phyloP scores from a whole-genome alignment of 2,888 invertebrate genomes.

The Mycalesis mineus region DNA sequence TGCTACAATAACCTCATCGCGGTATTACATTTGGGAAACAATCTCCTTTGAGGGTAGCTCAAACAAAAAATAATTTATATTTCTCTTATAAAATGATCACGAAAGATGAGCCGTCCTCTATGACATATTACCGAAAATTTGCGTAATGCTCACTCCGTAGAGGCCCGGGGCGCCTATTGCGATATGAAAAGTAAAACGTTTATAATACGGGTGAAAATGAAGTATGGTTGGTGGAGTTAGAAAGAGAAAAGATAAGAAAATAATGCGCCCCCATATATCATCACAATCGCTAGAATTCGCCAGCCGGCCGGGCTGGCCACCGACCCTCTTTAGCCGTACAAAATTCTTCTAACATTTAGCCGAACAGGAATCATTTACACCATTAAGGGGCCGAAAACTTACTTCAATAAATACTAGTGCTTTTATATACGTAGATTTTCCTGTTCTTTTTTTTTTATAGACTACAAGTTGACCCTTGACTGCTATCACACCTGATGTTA shows the following conservation, averaged over 20 bases:
- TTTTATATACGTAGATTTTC: too few relatives aligned
- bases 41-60: constrained; percentile 51
- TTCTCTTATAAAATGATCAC: constrained; percentile 53
- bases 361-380: constrained; percentile 19
- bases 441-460: too few relatives aligned
- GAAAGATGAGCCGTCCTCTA: constrained; percentile 43
- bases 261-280: constrained; percentile 77
- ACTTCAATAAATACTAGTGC: neutral
- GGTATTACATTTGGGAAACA: constrained; percentile 54
- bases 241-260: constrained; percentile 77
- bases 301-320: constrained; percentile 58
- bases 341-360: constrained; percentile 66
- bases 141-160: constrained; percentile 65
- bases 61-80: constrained; percentile 60
- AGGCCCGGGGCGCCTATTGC: constrained; percentile 58
- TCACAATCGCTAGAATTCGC: constrained; percentile 74
- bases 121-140: constrained; percentile 64
- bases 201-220: constrained; percentile 70
- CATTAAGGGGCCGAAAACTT: constrained; percentile 2
- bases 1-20: constrained; percentile 47
- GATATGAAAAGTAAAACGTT: constrained; percentile 73
- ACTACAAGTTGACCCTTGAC: too few relatives aligned
- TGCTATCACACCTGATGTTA: too few relatives aligned
- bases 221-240: constrained; percentile 74
- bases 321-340: constrained; percentile 67